Evolutionary conservation across 2,113 vertebrate species (phyloP), one percentile per base, ranked within the genome.

Genomic region (Nestor notabilis): DNA sequence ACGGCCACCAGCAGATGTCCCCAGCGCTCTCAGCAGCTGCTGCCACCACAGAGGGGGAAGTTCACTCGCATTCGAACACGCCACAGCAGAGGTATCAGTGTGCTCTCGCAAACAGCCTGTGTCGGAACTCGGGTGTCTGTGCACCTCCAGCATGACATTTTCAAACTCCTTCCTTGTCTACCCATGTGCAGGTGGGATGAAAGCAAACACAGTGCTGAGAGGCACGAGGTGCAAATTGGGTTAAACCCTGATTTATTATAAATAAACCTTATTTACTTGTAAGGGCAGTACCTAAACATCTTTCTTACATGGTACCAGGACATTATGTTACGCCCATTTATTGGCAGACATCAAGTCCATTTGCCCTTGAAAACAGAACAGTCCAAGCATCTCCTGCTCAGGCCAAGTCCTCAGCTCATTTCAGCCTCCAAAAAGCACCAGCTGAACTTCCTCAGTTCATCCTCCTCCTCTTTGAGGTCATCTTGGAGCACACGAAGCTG

Each of bases 401-500:
- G 52, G 27, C 10, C 17, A 33, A 28, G 23, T 5, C 58, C 29
- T 43, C 69, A 66, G 63, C 6, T 56, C 17, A 10, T 49, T 49
- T 24, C 72, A 33, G 65, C 74, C 70, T 58, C 68, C 50, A 29
- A 31, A 66, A 35, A 17, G 24, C 58, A 53, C 1, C 33, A 25
- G 24, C 2, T 39, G 56, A 46, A 49, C 33, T 72, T 76, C 52
- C 31, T 80, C 41, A 35, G 1, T 2, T 61, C n/a, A 35, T 35
- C 53, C 25, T 56, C 37, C 2, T 39, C 13, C 3, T 58, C 37
- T 60, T 37, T 5, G 23, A 5, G 53, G 50, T 9, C 20, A 23
- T 1, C 4, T 14, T 5, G 3, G 76, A 44, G 43, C 5, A 29
- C 0, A 3, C 20, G 55, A 28, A 21, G 3, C 53, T 13, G 21